Evolutionary conservation across 1,140 invertebrate genomes (phyloP), one percentile per base, ranked within the genome.

Genomic region (Monochamus saltuarius): DNA sequence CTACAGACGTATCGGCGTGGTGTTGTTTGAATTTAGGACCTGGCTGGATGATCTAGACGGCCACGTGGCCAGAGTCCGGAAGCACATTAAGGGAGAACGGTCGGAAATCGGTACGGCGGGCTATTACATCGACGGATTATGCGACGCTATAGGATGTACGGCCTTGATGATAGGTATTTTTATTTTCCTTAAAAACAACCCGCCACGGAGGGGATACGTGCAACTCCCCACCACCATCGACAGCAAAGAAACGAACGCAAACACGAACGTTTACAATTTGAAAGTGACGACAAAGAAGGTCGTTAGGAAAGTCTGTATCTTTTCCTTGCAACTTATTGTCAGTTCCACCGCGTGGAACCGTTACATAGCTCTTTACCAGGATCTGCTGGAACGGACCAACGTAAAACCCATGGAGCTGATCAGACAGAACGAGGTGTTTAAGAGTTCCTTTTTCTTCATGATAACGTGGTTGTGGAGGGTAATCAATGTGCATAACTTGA

Each of bases 11-110:
- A 51, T 90, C 0, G 89, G 86, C 0, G 84, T 91, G 1, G 71
- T 89, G 4, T 68, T 91, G 4, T 92, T 91, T 71, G 86, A 90
- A 77, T 73, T 90, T 7, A 78, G 90, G 54, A 89, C 88, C 56
- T 90, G 89, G 75, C 65, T 91, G 19, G 90, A 92, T 68, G 88
- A 90, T 69, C 69, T 92, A 49, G 90, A 92, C 70, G 90, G 90
- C 0, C 86, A 89, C 68, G 87, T 92, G 7, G 89, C 89, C 1
- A 81, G 90, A 55, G 83, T 82, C 14, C 80, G 83, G 40, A 87
- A 84, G 66, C 81, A 87, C 70, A 84, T 89, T 3, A 80, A 82
- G 39, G 88, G 88, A 0, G 87, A 89, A 72, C 78, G 82, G 37
- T 89, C 87, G 0, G 87, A 89, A 71, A 83, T 89, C 3, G 87